Evolutionary conservation across 2,113 vertebrate genomes (phyloP), one percentile per base, ranked within the genome.

Genomic region (Ceyx melanurus): DNA sequence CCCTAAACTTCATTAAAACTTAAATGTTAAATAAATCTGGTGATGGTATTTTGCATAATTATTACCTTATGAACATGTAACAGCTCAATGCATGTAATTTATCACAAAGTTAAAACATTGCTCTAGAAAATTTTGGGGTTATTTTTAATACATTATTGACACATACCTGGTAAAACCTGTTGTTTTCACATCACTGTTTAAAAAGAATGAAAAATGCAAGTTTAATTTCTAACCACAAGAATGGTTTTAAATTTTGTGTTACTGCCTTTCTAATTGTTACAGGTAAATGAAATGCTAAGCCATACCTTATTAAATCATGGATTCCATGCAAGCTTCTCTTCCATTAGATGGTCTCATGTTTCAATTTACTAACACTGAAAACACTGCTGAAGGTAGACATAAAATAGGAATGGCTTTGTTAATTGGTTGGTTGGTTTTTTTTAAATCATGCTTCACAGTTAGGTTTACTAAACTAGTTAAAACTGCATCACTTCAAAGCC

Each of bases 281-380:
- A 77, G 37, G 81, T 90, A 80, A 80, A 51, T 33, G 1, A 86
- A 95, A 86, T 15, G 31, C 17, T 82, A 87, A 72, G 56, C 43
- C 37, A 46, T 37, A 9, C 51, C 86, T 88, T 62, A 77, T 83
- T 89, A 64, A 86, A 56, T 13, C n/a, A 56, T 42, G 74, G 33
- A 13, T 83, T 62, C 42, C 66, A 5, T 4, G 17, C 42, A 15
- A 89, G 5, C 28, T 53, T 88, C 64, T 86, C 21, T 86, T 94
- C 18, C 40, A 64, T 77, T 16, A 58, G 25, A 86, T 29, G 18
- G 31, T 43, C 50, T 85, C 46, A 43, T 45, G 17, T 62, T 89
- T 89, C 56, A 53, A 82, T 93, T 91, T 73, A 64, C 15, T 58
- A 76, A 87, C 20, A 88, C 51, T 82, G 51, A 73, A 91, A 89